Percentiles rank a stretch among this genome's conserved stretches.
Evolutionary conservation across 2,113 vertebrate species (phyloP).

Genomic region (Fulmarus glacialis): DNA sequence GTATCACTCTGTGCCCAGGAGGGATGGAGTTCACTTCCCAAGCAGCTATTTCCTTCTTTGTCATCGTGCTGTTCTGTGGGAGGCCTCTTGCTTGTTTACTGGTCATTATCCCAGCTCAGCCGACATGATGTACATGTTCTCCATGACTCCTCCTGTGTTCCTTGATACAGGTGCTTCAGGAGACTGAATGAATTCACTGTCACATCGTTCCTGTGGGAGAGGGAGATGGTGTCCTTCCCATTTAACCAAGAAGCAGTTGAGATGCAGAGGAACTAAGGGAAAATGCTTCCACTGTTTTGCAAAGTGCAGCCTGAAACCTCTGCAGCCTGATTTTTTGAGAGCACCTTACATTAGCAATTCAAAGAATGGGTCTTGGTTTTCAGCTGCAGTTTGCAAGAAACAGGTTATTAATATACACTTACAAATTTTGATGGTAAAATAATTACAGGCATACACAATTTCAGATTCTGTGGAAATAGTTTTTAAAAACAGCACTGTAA

Average conservation of each 20-base stretch:
- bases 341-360: not conserved
- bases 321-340: not conserved
- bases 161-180: not conserved
- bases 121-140: not conserved
- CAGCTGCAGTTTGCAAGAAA: not conserved
- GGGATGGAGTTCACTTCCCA: not conserved
- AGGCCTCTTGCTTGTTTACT: not conserved
- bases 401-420: not conserved
- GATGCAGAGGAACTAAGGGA: not conserved
- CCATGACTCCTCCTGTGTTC: not conserved
- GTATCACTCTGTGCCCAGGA: not conserved
- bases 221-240: not conserved
- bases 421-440: not conserved
- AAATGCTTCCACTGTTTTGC: not conserved
- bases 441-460: not conserved
- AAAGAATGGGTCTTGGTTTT: not conserved
- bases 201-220: not conserved
- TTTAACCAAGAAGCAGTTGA: not conserved
- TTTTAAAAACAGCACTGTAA: not conserved
- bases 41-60: not conserved
- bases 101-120: not conserved
- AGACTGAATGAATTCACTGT: not conserved
- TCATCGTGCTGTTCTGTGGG: not conserved
- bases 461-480: not conserved
- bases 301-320: not conserved